Base-by-base conservation (phyloP, 2,888 invertebrate genomes). In the Dichetophora obliterata region DNA sequence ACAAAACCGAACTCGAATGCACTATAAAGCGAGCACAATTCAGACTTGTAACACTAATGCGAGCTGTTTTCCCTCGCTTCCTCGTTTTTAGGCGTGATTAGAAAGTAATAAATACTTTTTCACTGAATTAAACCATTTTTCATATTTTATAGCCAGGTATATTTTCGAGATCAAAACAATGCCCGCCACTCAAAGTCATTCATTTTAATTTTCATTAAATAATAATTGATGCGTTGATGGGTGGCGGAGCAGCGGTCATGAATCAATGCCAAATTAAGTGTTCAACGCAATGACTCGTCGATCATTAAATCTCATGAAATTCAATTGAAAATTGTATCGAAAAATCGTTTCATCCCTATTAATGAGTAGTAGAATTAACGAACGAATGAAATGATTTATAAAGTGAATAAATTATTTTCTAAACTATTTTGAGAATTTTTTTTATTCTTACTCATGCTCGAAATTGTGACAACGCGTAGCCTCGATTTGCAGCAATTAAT, bases 231-330 rank as follows among this genome's bases (percentile, higher is more conserved):
- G 57, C 69, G 68, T 61, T 61, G 57, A 69, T 61, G 22, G 27
- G 50, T 22, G 48, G 27, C 57, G 61, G 8, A 50, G 65, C 50
- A 50, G 65, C 50, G 61, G 34, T 54, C 59, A 31, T 69, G 75
- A 75, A 75, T 50, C 75, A 69, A 50, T 54, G 52, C 63, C 76
- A 54, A 70, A 71, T 76, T 71, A 65, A 70, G 52, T 68, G 50
- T 65, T 63, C 63, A 34, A 71, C 63, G 43, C 73, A 63, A 43
- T 66, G 43, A 72, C 22, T 72, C 48, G 59, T 19, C 43, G 8
- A 34, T 54, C 43, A 43, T 43, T 43, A 43, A 43, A 43, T 11
- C 11, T 31, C 31, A 19, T 70, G 19, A 70, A 70, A 52, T 27
- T 22, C 70, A 54, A 52, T 9, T 59, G 27, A 34, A 34, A 31